These are phyloP conservation scores for Ypsolopha scabrella DNA, from an alignment of 2,888 invertebrate species.

Conservation along the genomic window DNA sequence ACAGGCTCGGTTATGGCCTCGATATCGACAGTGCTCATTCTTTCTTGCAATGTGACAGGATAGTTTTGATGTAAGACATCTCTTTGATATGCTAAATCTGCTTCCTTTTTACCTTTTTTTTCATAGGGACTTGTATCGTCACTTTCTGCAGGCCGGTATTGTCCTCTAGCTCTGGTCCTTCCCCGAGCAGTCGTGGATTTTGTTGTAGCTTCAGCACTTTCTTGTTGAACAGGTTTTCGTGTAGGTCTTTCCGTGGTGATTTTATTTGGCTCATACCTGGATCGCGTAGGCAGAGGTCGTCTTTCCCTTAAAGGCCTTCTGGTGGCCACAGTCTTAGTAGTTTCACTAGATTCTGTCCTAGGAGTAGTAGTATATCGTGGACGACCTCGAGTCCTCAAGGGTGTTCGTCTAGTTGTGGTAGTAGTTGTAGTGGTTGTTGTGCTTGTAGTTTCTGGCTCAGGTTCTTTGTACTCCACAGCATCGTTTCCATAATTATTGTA, in stretches of 20 bases:
- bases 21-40: constrained; percentile 55
- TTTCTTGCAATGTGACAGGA: constrained; percentile 67
- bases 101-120: constrained; percentile 30
- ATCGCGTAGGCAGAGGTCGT: constrained; percentile 45
- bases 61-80: constrained; percentile 75
- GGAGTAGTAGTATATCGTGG: constrained; percentile 48
- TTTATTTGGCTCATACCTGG: constrained; percentile 49
- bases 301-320: constrained; percentile 66
- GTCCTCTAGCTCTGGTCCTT: constrained; percentile 63
- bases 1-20: constrained; percentile 58
- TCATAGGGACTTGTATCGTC: constrained; percentile 38
- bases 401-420: constrained; percentile 42
- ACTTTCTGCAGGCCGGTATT: constrained; percentile 55
- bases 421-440: constrained; percentile 41
- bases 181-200: constrained; percentile 29
- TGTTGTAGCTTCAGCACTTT: constrained; percentile 42
- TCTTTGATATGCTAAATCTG: constrained; percentile 71
- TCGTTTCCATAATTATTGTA: constrained; percentile 37
- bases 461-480: constrained; percentile 22
- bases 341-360: constrained; percentile 50
- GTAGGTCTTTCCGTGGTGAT: constrained; percentile 45
- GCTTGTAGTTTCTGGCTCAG: constrained; percentile 19
- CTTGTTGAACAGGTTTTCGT: constrained; percentile 22
- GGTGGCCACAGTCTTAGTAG: constrained; percentile 45
- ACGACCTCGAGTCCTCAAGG: constrained; percentile 41